phyloP scores from a whole-genome alignment of 1,140 invertebrate species.

The Piezodorus guildinii region DNA sequence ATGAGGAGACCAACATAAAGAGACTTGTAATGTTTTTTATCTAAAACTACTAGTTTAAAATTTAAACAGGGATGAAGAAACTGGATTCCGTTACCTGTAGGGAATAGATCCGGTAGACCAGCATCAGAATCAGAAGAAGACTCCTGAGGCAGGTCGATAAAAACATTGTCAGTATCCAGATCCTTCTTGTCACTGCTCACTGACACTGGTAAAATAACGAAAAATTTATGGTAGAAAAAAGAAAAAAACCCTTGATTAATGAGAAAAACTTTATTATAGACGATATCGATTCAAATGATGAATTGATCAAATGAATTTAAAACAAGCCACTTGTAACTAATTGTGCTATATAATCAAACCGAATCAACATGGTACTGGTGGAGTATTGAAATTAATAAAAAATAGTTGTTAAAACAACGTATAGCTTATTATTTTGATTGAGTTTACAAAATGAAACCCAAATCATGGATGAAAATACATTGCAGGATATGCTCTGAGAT shows the following conservation, averaged over 20 bases:
- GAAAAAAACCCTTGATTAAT: neutral
- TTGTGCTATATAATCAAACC: too few species aligned
- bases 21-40: neutral
- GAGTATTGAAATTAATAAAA: too few species aligned
- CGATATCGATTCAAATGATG: neutral
- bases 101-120: conserved; percentile 27
- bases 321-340: too few species aligned
- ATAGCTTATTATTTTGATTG: too few species aligned
- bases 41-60: conserved; percentile 5
- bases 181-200: conserved; percentile 26
- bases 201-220: neutral
- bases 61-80: too few species aligned
- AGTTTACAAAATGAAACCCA: too few species aligned
- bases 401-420: too few species aligned
- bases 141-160: conserved; percentile 24
- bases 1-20: neutral
- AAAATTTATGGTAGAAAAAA: neutral
- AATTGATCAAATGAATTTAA: neutral
- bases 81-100: conserved; percentile 17
- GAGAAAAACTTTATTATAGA: neutral
- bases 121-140: conserved; percentile 25
- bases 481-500: too few species aligned
- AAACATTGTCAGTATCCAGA: conserved; percentile 36
- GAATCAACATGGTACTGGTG: too few species aligned
- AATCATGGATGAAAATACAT: too few species aligned